Evolutionary conservation across 2,113 vertebrate species (phyloP).

Genomic region (Rhinopithecus roxellana): DNA sequence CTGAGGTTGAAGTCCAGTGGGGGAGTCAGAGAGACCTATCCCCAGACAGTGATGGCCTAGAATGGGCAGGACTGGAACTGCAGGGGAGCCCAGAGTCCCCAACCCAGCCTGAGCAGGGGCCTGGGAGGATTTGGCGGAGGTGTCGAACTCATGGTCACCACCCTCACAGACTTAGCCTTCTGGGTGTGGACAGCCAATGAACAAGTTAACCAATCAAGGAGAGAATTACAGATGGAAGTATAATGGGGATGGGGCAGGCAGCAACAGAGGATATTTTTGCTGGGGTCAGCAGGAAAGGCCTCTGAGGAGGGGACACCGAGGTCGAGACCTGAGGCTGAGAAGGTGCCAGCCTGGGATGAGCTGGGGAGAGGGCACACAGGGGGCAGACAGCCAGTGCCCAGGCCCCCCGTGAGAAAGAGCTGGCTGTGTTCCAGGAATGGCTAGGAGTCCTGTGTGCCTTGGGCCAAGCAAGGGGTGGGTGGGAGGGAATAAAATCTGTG

Average conservation of each 20-base stretch:
- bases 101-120: background rate
- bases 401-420: background rate
- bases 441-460: background rate
- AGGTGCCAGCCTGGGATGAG: background rate
- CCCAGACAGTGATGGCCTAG: background rate
- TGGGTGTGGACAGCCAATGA: background rate
- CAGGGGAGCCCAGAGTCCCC: background rate
- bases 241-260: background rate
- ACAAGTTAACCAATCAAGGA: no score
- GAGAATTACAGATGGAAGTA: no score
- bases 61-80: no score
- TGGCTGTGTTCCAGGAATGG: background rate
- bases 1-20: background rate
- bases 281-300: background rate
- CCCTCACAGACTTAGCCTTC: background rate
- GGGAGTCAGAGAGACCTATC: background rate
- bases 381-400: fast-evolving
- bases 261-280: fast-evolving
- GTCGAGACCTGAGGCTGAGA: background rate
- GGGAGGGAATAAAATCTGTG: background rate
- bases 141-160: background rate
- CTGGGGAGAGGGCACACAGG: background rate
- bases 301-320: background rate
- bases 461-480: background rate
- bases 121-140: background rate